These are phyloP conservation scores for Pangasius larnaudii DNA, from an alignment of 2,797 vertebrate genomes.

Conservation along the genomic window DNA sequence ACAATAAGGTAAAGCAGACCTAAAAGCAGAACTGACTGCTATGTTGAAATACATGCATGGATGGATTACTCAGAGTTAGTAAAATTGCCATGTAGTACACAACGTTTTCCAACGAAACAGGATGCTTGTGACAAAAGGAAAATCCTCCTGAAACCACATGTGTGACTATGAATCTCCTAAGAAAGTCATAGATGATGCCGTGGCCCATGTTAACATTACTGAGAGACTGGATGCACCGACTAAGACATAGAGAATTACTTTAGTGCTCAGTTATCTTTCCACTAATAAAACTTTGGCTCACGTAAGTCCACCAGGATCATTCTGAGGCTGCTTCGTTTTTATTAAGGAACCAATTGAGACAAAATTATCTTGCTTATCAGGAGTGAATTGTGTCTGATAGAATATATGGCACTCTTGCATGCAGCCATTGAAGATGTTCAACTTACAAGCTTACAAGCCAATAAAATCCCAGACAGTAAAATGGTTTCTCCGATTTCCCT, in stretches of 20 bases:
- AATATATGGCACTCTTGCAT: not conserved
- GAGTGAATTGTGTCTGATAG: not conserved
- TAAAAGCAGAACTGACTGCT: conserved; percentile 20
- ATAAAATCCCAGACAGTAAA: not conserved
- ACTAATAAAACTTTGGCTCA: not conserved
- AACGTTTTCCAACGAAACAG: not conserved
- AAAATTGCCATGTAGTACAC: not conserved
- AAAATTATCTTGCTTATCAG: not conserved
- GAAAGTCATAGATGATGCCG: not conserved
- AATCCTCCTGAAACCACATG: not conserved
- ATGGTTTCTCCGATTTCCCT: not conserved
- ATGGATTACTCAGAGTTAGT: not conserved
- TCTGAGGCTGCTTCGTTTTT: not conserved
- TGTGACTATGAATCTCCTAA: not conserved
- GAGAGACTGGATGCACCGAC: not conserved
- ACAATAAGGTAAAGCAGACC: conserved; percentile 69
- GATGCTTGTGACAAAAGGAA: not conserved
- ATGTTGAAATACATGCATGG: not conserved
- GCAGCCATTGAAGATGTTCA: not conserved
- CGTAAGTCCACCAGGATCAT: not conserved
- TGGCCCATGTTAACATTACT: not conserved
- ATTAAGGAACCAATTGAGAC: not conserved
- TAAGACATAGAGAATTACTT: not conserved
- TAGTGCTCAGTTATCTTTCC: not conserved
- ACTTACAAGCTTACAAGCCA: not conserved